phyloP scores from a whole-genome alignment of 2,113 vertebrate genomes.

The Seriola quinqueradiata region DNA sequence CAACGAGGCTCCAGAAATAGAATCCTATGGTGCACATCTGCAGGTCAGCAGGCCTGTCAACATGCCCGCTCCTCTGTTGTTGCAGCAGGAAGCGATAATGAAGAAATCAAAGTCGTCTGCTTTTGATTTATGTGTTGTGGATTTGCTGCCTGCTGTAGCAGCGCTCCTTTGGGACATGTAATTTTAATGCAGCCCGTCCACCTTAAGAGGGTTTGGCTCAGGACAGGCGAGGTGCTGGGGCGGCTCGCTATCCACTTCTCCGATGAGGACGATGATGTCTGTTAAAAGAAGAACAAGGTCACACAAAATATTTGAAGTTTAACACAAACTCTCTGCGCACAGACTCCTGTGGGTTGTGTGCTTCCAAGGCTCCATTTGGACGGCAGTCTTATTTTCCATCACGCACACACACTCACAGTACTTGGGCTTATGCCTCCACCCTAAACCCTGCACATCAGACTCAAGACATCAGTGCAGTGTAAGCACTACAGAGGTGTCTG shows the following conservation, averaged over 20 bases:
- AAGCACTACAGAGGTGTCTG: background rate
- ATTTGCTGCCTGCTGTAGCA: slow-evolving; percentile 32
- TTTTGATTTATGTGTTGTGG: slow-evolving; percentile 71
- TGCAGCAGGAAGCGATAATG: slow-evolving; percentile 55
- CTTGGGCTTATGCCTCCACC: too few relatives aligned
- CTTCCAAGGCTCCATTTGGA: background rate
- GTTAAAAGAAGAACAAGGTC: slow-evolving; percentile 65
- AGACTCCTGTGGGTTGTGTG: background rate
- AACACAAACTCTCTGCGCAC: background rate
- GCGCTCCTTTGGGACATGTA: slow-evolving; percentile 58
- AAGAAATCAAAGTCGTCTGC: slow-evolving; percentile 67
- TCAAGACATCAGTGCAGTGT: background rate
- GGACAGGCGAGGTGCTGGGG: slow-evolving; percentile 32
- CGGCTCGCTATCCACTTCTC: slow-evolving; percentile 30
- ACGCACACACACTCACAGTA: too few relatives aligned
- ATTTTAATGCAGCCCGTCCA: slow-evolving; percentile 66
- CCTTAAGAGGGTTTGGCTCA: slow-evolving; percentile 48
- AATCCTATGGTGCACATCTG: slow-evolving; percentile 56
- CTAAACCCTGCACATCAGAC: background rate
- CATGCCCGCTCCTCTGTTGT: slow-evolving; percentile 47
- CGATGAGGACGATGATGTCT: slow-evolving; percentile 36
- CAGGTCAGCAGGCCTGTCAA: slow-evolving; percentile 58
- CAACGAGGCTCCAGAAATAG: slow-evolving; percentile 73
- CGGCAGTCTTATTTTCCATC: background rate
- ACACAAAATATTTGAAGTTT: slow-evolving; percentile 50